A percentile compares a stretch with the other conserved stretches of the same genome.
Evolutionary conservation across 1,140 invertebrate genomes (phyloP).

Genomic region (Drosophila novamexicana): DNA sequence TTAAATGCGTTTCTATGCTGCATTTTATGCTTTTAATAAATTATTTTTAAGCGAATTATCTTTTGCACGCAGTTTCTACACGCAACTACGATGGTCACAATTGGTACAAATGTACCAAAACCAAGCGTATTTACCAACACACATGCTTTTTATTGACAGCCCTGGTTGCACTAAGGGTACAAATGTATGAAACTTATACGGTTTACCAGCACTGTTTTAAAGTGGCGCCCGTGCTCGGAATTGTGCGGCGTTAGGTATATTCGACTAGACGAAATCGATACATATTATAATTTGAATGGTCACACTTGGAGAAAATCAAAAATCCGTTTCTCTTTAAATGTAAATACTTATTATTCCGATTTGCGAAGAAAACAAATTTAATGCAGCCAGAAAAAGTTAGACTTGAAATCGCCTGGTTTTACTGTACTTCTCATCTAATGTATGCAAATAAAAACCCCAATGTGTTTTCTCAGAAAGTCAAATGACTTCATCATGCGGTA

Average conservation of each 20-base stretch:
- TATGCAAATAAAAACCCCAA: background rate
- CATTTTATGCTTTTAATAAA: slow-evolving; percentile 1
- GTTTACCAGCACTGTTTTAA: slow-evolving; percentile 5
- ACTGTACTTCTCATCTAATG: background rate
- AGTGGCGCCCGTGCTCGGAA: background rate
- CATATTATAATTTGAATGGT: background rate
- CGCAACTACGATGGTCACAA: slow-evolving; percentile 25
- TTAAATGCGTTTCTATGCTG: slow-evolving; percentile 22
- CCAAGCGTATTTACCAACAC: slow-evolving; percentile 18
- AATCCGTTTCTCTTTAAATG: background rate
- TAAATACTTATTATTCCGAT: background rate
- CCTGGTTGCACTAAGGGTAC: slow-evolving; percentile 10
- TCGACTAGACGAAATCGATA: background rate
- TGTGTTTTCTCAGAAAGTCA: background rate
- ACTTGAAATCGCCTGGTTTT: background rate
- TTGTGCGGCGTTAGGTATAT: background rate
- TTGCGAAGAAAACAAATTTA: background rate
- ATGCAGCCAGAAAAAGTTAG: too few species aligned
- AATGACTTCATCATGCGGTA: slow-evolving; percentile 9
- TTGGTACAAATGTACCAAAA: slow-evolving; percentile 24
- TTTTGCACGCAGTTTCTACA: slow-evolving; percentile 12
- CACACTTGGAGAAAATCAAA: background rate
- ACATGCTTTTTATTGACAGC: background rate
- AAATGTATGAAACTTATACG: background rate
- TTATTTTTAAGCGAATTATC: slow-evolving; percentile 20